Conservation (phyloP, 2,113 vertebrate genomes). For the Hippoglossus stenolepis region DNA sequence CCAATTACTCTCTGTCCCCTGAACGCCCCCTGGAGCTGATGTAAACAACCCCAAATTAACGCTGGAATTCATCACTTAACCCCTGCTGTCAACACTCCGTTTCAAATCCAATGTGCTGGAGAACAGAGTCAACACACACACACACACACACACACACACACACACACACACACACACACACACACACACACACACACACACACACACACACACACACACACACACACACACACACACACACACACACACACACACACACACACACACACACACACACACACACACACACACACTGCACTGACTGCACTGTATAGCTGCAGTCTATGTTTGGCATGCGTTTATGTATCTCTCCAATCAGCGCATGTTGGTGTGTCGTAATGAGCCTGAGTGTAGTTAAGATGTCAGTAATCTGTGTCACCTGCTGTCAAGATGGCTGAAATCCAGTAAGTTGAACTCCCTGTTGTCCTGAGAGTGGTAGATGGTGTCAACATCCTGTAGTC, state of each 20-base stretch:
- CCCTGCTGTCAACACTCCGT: conserved; percentile 6
- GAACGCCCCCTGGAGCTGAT: background rate
- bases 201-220: no score
- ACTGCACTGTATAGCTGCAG: background rate
- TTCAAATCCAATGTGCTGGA: conserved; percentile 14
- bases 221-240: no score
- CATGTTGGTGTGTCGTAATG: background rate
- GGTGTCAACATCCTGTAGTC: conserved; percentile 91
- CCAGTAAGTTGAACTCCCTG: conserved; percentile 90
- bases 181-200: no score
- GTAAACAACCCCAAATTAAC: conserved; percentile 35
- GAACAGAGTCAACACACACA: background rate
- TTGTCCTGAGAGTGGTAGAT: conserved; percentile 95
- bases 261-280: background rate
- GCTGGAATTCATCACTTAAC: conserved; percentile 17
- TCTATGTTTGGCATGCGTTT: conserved; percentile 3
- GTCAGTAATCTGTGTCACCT: conserved; percentile 80
- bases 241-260: background rate
- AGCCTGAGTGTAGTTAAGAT: conserved; percentile 8
- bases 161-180: background rate
- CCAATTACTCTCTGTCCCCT: conserved; percentile 8
- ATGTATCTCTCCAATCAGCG: conserved; percentile 2
- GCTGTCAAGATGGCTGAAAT: conserved; percentile 92
- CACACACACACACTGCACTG: no score
- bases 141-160: background rate